Conservation (phyloP, 2,113 vertebrate species). For the Chiloscyllium plagiosum region DNA sequence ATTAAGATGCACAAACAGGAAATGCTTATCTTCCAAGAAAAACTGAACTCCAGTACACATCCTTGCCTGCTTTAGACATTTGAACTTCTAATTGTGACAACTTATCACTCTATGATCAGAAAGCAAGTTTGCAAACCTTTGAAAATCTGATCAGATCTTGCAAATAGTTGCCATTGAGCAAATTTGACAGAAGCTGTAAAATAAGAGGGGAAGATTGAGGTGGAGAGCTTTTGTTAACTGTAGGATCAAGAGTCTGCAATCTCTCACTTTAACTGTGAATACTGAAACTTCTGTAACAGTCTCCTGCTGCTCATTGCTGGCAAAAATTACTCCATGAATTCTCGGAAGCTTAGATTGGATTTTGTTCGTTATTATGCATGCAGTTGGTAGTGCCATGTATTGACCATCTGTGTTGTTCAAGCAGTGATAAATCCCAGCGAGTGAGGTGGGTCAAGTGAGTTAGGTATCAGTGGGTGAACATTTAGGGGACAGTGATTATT, state of each 20-base stretch:
- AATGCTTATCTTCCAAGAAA: background rate
- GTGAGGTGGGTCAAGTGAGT: background rate
- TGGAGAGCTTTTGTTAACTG: background rate
- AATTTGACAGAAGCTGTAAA: background rate
- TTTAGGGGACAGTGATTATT: background rate
- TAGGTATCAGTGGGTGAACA: background rate
- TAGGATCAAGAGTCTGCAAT: background rate
- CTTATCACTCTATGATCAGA: background rate
- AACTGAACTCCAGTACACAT: background rate
- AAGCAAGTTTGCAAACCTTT: background rate
- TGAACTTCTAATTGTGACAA: background rate
- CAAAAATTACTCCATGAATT: too few relatives aligned
- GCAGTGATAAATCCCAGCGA: background rate
- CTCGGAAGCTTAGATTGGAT: too few relatives aligned
- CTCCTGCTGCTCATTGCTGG: too few relatives aligned
- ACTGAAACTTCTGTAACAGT: background rate
- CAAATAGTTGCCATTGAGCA: background rate
- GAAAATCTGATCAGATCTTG: background rate
- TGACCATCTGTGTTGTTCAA: too few relatives aligned
- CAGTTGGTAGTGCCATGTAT: too few relatives aligned
- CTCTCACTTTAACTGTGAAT: background rate
- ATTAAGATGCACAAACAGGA: background rate
- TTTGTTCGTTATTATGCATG: too few relatives aligned
- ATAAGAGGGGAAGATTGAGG: background rate
- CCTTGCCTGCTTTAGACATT: background rate